Evolutionary conservation across 2,888 invertebrate genomes (phyloP).

Genomic region (Tridacna gigas): DNA sequence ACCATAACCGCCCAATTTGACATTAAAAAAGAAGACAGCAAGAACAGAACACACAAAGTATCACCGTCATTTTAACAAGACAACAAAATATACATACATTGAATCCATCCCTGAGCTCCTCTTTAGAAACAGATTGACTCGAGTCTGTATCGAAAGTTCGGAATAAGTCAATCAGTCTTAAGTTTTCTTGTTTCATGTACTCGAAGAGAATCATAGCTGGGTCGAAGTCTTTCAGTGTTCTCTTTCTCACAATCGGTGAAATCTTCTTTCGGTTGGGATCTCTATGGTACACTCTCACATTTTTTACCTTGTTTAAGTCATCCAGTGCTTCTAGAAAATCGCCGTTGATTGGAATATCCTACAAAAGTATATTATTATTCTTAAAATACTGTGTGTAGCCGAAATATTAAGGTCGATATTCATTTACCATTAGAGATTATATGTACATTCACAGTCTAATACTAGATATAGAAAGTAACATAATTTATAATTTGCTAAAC

Average conservation of each 20-base stretch:
- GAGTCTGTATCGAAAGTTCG: conserved; percentile 63
- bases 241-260: conserved; percentile 45
- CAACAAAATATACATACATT: conserved; percentile 44
- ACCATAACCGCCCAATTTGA: too few relatives aligned
- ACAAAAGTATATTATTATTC: background rate
- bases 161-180: conserved; percentile 69
- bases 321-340: conserved; percentile 57
- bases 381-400: too few relatives aligned
- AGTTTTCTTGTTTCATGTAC: conserved; percentile 70
- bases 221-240: conserved; percentile 60
- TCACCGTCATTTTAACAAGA: too few relatives aligned
- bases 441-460: too few relatives aligned
- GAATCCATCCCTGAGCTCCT: conserved; percentile 67
- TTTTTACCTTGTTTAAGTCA: conserved; percentile 41
- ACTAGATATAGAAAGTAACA: too few relatives aligned
- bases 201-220: conserved; percentile 69
- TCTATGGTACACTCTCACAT: conserved; percentile 57
- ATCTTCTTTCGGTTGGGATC: conserved; percentile 64
- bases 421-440: too few relatives aligned
- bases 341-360: conserved; percentile 66
- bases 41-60: too few relatives aligned
- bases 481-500: too few relatives aligned
- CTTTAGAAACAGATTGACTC: conserved; percentile 57
- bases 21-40: too few relatives aligned
- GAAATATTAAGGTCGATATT: too few relatives aligned